phyloP scores from a whole-genome alignment of 2,888 invertebrate genomes.

The Asteroscopus sphinx region DNA sequence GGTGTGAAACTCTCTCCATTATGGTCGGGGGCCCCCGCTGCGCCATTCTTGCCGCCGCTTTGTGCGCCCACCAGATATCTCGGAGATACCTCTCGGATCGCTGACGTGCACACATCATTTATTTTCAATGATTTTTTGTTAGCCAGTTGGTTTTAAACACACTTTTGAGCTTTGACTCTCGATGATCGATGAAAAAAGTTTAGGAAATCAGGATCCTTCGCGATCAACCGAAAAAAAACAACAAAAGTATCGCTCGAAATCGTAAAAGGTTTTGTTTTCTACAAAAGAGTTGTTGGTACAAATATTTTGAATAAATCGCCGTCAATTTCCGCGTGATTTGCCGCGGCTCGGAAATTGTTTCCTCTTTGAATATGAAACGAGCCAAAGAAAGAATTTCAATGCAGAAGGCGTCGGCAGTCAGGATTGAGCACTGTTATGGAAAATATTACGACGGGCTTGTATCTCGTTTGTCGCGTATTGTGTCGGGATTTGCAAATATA shows the following conservation, averaged over 20 bases:
- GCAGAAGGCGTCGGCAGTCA: constrained; percentile 54
- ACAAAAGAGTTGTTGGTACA: constrained; percentile 66
- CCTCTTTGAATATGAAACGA: constrained; percentile 76
- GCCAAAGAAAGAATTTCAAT: constrained; percentile 52
- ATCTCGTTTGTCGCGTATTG: constrained; percentile 67
- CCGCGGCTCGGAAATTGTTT: constrained; percentile 64
- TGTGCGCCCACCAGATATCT: constrained; percentile 71
- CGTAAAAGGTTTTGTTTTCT: constrained; percentile 11
- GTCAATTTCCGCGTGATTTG: constrained; percentile 74
- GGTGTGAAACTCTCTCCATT: constrained; percentile 81
- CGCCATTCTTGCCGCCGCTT: constrained; percentile 75
- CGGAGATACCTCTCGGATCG: constrained; percentile 63
- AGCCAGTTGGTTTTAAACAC: constrained; percentile 69
- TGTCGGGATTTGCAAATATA: constrained; percentile 41
- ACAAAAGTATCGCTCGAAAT: constrained; percentile 54
- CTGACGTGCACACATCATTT: constrained; percentile 78
- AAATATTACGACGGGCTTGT: constrained; percentile 60
- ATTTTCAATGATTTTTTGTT: constrained; percentile 75
- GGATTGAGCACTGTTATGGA: constrained; percentile 73
- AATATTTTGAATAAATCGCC: constrained; percentile 78
- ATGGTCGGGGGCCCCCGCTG: constrained; percentile 78
- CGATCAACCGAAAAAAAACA: constrained; percentile 65
- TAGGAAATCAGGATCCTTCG: constrained; percentile 62
- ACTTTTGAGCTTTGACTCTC: constrained; percentile 67
- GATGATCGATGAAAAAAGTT: constrained; percentile 70